Evolutionary conservation across 2,888 invertebrate genomes (phyloP).

Genomic region (Yponomeuta sedellus): DNA sequence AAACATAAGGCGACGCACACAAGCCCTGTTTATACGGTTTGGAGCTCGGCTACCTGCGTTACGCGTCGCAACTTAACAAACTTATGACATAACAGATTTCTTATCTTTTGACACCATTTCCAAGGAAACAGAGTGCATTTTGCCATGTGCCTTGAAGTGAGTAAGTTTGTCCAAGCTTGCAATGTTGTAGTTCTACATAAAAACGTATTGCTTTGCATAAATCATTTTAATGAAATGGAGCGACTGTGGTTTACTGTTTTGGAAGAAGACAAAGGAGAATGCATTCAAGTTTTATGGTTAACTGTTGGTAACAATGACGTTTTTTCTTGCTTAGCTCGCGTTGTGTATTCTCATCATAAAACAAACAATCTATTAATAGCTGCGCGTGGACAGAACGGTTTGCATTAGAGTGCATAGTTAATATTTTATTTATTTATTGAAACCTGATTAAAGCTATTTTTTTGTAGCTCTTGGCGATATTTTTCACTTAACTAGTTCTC

Average conservation of each 20-base stretch:
- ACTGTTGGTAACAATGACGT: not conserved
- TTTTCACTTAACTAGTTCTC: too few species aligned
- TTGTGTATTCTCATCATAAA: not conserved
- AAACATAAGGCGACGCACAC: not conserved
- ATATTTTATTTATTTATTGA: too few species aligned
- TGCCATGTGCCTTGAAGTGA: conserved; percentile 16
- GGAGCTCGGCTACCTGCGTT: conserved; percentile 20
- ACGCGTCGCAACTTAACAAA: conserved; percentile 14
- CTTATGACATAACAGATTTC: not conserved
- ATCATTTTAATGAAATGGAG: conserved; percentile 9
- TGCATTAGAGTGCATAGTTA: not conserved
- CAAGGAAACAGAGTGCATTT: not conserved
- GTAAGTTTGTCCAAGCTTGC: conserved; percentile 10
- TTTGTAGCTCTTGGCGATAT: too few species aligned
- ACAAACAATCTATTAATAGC: not conserved
- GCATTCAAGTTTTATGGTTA: not conserved
- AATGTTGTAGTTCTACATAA: conserved; percentile 15
- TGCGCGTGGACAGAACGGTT: not conserved
- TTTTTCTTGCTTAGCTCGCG: not conserved
- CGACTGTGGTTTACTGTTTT: conserved; percentile 4
- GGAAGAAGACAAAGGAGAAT: not conserved
- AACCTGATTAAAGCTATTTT: too few species aligned
- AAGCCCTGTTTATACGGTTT: conserved; percentile 31
- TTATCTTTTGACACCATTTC: not conserved
- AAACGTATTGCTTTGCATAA: conserved; percentile 13